These are phyloP conservation scores for Musca domestica DNA, from an alignment of 1,140 invertebrate genomes.

Conservation along the genomic window DNA sequence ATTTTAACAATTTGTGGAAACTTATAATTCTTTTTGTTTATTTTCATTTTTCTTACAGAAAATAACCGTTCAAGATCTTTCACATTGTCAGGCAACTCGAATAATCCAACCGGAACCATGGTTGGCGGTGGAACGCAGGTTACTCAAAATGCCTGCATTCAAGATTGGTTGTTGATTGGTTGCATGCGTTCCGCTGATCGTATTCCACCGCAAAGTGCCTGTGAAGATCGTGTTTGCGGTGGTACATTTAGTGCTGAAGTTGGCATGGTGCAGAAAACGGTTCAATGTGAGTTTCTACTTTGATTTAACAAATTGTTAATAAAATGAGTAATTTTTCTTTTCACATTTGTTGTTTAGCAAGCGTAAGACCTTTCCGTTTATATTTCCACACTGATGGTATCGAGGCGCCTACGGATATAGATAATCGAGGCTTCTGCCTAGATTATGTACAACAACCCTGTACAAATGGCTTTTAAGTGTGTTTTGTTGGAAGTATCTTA, in stretches of 20 bases:
- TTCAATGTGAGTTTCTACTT: conserved; percentile 55
- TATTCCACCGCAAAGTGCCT: conserved; percentile 47
- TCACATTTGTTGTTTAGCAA: conserved; percentile 60
- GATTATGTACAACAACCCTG: conserved; percentile 83
- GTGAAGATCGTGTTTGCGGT: conserved; percentile 59
- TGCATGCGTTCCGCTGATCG: conserved; percentile 60
- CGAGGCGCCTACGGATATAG: conserved; percentile 70
- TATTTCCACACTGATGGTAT: conserved; percentile 73
- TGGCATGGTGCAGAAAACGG: conserved; percentile 51
- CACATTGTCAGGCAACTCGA: conserved; percentile 71
- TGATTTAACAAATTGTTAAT: neutral
- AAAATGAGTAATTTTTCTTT: conserved; percentile 6
- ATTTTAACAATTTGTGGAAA: neutral
- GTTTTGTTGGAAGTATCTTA: too few relatives aligned
- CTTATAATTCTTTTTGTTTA: neutral
- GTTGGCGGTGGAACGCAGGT: conserved; percentile 61
- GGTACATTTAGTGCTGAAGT: conserved; percentile 57
- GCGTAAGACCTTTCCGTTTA: conserved; percentile 74
- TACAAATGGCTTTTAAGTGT: conserved; percentile 58
- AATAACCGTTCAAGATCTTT: conserved; percentile 66
- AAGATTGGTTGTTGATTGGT: conserved; percentile 76
- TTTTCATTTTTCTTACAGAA: conserved; percentile 29
- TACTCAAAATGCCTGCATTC: conserved; percentile 62
- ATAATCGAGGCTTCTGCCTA: conserved; percentile 76
- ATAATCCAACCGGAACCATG: conserved; percentile 64